These are phyloP conservation scores for Drosophila mettleri DNA, from an alignment of 2,888 invertebrate genomes.

Conservation along the genomic window DNA sequence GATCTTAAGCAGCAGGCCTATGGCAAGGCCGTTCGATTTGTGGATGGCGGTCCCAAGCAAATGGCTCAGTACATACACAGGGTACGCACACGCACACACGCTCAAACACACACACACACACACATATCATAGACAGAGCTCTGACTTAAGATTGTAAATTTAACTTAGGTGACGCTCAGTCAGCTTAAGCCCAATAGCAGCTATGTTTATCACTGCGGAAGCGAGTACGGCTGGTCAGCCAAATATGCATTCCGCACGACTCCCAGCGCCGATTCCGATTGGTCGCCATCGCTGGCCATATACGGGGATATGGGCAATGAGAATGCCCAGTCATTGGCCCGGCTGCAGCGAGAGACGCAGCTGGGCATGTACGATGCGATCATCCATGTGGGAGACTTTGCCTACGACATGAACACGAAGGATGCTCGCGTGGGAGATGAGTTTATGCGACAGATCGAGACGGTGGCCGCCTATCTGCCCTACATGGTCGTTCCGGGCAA, in stretches of 20 bases:
- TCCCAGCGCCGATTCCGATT: conserved; percentile 88
- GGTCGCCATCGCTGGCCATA: conserved; percentile 93
- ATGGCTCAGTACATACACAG: conserved; percentile 92
- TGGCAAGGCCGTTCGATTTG: conserved; percentile 88
- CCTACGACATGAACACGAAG: conserved; percentile 95
- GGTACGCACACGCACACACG: conserved; percentile 84
- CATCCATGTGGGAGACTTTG: conserved; percentile 97
- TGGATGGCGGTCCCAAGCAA: conserved; percentile 89
- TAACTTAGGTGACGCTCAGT: conserved; percentile 85
- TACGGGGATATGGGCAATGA: conserved; percentile 98
- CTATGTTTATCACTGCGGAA: conserved; percentile 94
- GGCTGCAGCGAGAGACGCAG: conserved; percentile 94
- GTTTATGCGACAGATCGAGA: conserved; percentile 97
- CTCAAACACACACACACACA: neutral
- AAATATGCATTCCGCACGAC: conserved; percentile 90
- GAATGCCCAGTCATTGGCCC: conserved; percentile 93
- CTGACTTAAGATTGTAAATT: conserved; percentile 18
- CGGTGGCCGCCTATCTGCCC: conserved; percentile 95
- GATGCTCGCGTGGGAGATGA: conserved; percentile 94
- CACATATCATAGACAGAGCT: neutral
- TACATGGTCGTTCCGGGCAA: conserved; percentile 97
- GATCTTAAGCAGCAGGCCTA: conserved; percentile 84
- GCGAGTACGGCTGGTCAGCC: conserved; percentile 92
- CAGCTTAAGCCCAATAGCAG: conserved; percentile 88
- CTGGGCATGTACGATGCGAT: conserved; percentile 93